Evolutionary conservation across 2,113 vertebrate genomes (phyloP), one percentile per base, ranked within the genome.

Genomic region (Marmota flaviventris): DNA sequence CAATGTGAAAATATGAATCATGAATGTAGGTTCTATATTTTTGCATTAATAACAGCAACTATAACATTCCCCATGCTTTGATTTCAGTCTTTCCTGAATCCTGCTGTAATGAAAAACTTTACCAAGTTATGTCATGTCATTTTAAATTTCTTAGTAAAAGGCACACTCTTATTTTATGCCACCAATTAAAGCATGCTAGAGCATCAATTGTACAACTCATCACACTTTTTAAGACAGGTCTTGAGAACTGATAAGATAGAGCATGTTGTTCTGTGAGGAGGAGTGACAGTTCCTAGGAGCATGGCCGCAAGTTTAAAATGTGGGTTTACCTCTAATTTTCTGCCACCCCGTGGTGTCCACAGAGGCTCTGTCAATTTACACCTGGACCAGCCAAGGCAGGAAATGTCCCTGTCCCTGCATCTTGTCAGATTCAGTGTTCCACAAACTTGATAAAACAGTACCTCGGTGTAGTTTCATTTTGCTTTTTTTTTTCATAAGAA

Each of bases 401-500:
- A 79, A 63, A 72, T 29, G 5, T 37, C 39, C 0, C 2, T 51
- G 51, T 42, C n/a, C 37, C 14, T 0, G 0, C 27, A 72, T 37
- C 61, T 77, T 61, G 24, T 82, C 51, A 39, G 76, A 77, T 32
- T 29, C 48, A 51, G 22, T 27, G 22, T 75, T 39, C 42, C 73
- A 37, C 9, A 48, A 39, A 29, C 17, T 45, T 2, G 9, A 53
- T 37, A 63, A 39, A 88, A 32, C 34, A 11, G n/a, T 25, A 63
- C 34, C 11, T 58, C 14, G 1, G 2, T 16, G 10, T 8, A 39
- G 20, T 81, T 89, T 42, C 18, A 14, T 39, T 93, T 53, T n/a
- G 67, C 16, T 16, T 16, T 48, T 16, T 48, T 76, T 63, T 69
- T 29, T 79, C 24, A 16, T 32, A 32, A 4, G 2, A 2, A 22